Conservation (phyloP, 1,140 invertebrate species). For the Drosophila pectinifera region DNA sequence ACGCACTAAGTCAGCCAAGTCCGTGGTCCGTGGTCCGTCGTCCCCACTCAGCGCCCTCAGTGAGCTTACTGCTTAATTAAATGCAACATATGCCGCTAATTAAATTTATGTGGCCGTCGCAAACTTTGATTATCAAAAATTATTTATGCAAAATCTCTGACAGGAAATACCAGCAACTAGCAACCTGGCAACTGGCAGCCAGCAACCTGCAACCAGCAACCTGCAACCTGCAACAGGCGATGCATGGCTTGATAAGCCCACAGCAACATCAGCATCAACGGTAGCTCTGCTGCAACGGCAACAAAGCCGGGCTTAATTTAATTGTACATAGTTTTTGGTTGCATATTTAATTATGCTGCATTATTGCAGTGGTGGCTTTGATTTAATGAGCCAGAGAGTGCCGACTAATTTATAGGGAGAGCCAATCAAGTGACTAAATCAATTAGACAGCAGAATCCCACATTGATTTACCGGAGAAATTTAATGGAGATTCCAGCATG, state of each 20-base stretch:
- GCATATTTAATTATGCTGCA: constrained; percentile 77
- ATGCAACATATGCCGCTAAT: constrained; percentile 81
- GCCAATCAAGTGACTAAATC: constrained; percentile 22
- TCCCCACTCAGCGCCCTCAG: no score
- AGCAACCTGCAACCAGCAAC: constrained; percentile 12
- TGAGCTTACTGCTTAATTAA: constrained; percentile 82
- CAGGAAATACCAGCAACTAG: constrained; percentile 78
- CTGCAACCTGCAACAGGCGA: constrained; percentile 47
- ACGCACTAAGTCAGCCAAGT: constrained; percentile 32
- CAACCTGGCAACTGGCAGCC: constrained; percentile 6
- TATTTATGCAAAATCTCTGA: constrained; percentile 82
- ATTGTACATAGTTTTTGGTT: constrained; percentile 80
- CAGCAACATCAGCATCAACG: constrained; percentile 22
- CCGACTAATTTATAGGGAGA: constrained; percentile 13
- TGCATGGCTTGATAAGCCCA: constrained; percentile 55
- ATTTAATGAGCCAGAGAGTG: constrained; percentile 42
- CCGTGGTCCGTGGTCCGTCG: not conserved
- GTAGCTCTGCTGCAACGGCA: constrained; percentile 28
- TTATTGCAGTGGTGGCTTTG: constrained; percentile 25
- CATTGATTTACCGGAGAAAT: not conserved
- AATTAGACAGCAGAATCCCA: constrained; percentile 6
- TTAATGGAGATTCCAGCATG: not conserved
- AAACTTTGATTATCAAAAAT: constrained; percentile 82
- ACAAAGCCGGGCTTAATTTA: constrained; percentile 70
- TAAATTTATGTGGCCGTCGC: constrained; percentile 81